Base-by-base conservation (phyloP, 2,113 vertebrate genomes). In the Bothrops jararaca region DNA sequence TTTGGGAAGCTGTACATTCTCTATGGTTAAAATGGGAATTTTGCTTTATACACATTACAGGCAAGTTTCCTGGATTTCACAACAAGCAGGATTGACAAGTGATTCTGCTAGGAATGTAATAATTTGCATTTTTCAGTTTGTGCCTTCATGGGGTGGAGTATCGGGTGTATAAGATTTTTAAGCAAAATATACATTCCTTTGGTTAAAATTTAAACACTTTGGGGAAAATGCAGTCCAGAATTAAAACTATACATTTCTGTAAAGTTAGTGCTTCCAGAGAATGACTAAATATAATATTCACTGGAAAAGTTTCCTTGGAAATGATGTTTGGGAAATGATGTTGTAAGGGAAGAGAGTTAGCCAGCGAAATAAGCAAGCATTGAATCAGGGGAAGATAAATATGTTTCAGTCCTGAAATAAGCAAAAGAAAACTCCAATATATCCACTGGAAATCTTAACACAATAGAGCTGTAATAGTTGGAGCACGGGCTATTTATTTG, bases 371-470 rank as follows among this genome's bases (percentile, higher is more conserved):
- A 89, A 53, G 26, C 0, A 0, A 56, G 48, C 60, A 48, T 39
- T n/a, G 54, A 15, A 12, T 60, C 54, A 53, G 20, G 0, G 80
- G 9, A 89, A 20, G 53, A 64, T 42, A 53, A 10, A 80, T 48
- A 26, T 7, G 0, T 87, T 95, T 89, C 93, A 86, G 13, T 6
- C 87, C 52, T 85, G 42, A 94, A 92, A 58, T 34, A 93, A 64
- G 74, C 23, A 0, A 64, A 91, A 91, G 7, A 45, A 39, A 58
- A 58, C 45, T 24, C 18, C 89, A 80, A n/a, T 13, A 58, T 45
- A 23, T 6, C 10, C 26, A 18, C 34, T 80, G 69, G 15, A 26
- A 80, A 29, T 29, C 23, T 89, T 80, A 56, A 56, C 42, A 60
- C 18, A 85, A 23, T 24, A 24, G 22, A 26, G 3, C 26, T 85